Evolutionary conservation across 1,140 invertebrate genomes (phyloP).

Genomic region (Drepana arcuata): DNA sequence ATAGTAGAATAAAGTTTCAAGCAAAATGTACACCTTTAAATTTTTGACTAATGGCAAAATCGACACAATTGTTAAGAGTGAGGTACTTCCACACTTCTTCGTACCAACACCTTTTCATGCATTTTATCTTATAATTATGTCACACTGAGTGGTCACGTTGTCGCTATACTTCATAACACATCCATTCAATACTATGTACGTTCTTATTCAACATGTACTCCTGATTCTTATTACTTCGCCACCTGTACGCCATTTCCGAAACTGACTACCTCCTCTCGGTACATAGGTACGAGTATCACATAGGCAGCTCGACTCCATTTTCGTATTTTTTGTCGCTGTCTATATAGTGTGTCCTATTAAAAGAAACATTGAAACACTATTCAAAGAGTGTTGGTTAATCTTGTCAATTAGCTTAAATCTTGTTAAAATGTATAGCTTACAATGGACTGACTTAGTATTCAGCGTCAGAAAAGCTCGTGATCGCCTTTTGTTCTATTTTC

Average conservation of each 20-base stretch:
- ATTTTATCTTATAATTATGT: conserved; percentile 24
- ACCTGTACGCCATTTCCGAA: conserved; percentile 28
- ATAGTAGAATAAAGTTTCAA: conserved; percentile 34
- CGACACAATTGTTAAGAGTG: conserved; percentile 68
- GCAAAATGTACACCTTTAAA: conserved; percentile 35
- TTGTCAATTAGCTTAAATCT: no score
- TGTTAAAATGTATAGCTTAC: no score
- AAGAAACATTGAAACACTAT: no score
- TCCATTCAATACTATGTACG: conserved; percentile 18
- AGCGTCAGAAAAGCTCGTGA: conserved; percentile 34
- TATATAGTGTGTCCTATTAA: no score
- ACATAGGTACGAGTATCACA: conserved; percentile 29
- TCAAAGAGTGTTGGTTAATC: no score
- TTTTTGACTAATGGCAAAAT: conserved; percentile 69
- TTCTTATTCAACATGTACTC: conserved; percentile 25
- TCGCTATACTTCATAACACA: conserved; percentile 35
- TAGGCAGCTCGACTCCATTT: conserved; percentile 32
- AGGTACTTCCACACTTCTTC: conserved; percentile 24
- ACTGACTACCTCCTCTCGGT: conserved; percentile 28
- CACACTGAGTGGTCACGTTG: no score
- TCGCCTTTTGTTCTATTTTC: conserved; percentile 50
- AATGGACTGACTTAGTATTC: no score
- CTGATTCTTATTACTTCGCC: conserved; percentile 28
- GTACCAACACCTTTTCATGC: conserved; percentile 41
- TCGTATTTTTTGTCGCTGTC: conserved; percentile 26